These are phyloP conservation scores for Callipepla californica DNA, from an alignment of 2,113 vertebrate species.

Conservation along the genomic window DNA sequence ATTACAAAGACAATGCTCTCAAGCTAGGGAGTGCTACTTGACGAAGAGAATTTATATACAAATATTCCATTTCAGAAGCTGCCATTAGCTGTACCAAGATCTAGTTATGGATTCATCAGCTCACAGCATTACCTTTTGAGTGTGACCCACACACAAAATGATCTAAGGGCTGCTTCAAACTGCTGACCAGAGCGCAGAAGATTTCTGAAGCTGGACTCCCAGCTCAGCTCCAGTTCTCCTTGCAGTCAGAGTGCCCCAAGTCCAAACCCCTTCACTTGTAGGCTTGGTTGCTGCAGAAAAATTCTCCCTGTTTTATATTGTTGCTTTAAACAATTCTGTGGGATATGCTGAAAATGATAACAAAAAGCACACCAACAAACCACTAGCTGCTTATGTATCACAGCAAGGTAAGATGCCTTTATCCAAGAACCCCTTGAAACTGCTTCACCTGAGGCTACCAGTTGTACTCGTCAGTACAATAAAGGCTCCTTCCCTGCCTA, in stretches of 20 bases:
- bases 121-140: background rate
- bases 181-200: fast-evolving
- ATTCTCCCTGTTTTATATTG: background rate
- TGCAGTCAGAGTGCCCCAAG: background rate
- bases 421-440: background rate
- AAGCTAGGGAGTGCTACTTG: background rate
- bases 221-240: background rate
- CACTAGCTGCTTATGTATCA: background rate
- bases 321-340: background rate
- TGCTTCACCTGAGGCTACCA: background rate
- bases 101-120: background rate
- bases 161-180: background rate
- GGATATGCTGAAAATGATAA: background rate
- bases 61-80: background rate
- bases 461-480: background rate
- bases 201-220: background rate
- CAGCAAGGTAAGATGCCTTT: background rate
- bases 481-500: background rate
- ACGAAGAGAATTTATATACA: background rate
- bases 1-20: background rate
- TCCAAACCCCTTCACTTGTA: background rate
- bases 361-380: background rate
- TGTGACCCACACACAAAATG: fast-evolving
- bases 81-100: background rate
- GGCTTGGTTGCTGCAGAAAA: background rate